phyloP scores from a whole-genome alignment of 2,888 invertebrate species.

The Lacanobia oleracea region DNA sequence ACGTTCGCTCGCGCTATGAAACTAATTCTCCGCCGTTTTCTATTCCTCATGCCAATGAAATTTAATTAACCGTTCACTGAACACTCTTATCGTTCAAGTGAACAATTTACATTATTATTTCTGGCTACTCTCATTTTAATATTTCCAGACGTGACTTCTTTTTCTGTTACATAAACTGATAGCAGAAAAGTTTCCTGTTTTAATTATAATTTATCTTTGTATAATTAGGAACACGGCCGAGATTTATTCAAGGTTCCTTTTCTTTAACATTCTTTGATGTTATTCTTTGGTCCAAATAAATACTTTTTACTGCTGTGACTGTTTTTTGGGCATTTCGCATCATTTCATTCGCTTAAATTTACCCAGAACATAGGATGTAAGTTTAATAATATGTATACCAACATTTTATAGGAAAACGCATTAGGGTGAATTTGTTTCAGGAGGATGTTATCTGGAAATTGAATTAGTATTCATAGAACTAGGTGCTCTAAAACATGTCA shows the following conservation, averaged over 20 bases:
- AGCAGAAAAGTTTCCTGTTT: constrained; percentile 40
- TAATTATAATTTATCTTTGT: constrained; percentile 43
- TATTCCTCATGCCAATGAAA: constrained; percentile 60
- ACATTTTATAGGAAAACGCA: no score
- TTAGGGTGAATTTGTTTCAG: not conserved
- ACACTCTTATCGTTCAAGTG: constrained; percentile 56
- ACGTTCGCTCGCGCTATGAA: constrained; percentile 37
- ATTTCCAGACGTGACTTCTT: constrained; percentile 39
- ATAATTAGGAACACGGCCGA: constrained; percentile 32
- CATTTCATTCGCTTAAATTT: not conserved
- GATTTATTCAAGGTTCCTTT: constrained; percentile 33
- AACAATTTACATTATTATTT: constrained; percentile 46
- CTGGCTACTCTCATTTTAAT: constrained; percentile 40
- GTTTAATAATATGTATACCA: not conserved
- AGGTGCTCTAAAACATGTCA: not conserved
- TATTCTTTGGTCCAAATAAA: constrained; percentile 28
- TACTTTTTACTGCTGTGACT: not conserved
- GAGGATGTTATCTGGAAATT: not conserved
- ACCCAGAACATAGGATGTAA: not conserved
- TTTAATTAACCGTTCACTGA: constrained; percentile 63
- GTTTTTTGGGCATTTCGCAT: not conserved
- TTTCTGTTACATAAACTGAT: constrained; percentile 40
- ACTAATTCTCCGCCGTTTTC: constrained; percentile 51
- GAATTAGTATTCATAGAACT: not conserved
- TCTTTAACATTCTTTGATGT: constrained; percentile 24